Base-by-base conservation (phyloP, 2,888 invertebrate species). In the Abrostola triplasia region DNA sequence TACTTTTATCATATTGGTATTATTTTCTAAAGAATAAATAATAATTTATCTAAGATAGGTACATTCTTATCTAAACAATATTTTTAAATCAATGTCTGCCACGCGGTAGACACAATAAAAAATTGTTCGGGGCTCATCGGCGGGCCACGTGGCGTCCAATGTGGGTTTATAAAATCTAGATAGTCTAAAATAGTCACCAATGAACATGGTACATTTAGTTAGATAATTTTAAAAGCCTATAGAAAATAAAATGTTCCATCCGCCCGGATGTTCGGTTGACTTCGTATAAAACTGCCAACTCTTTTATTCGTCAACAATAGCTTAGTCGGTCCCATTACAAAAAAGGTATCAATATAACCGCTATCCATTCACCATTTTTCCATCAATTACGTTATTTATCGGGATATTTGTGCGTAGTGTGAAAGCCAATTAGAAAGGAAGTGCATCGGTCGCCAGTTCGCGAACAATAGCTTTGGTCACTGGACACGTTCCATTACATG, bases 341-440 rank as follows among this genome's bases (percentile, higher is more conserved):
- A 71, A 72, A 54, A 35, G 41, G 66, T 70, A 65, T 72, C 70
- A 59, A 59, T 66, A 60, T 59, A 67, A 63, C 69, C 44, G 64
- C 64, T 65, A 60, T 77, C 71, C 68, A 72, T 70, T 57, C 41
- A 40, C 49, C 57, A 75, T 76, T 68, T 70, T 73, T 71, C 73
- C 76, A 66, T 60, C 69, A 75, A 79, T 77, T 73, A 71, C 62
- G 67, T 65, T 64, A 77, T 82, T 77, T 73, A 75, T 77, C 76
- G 54, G 66, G 74, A 70, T 79, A 82, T 83, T 81, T 84, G 85
- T 85, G 78, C 73, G 73, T 83, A 80, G 85, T 87, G 88, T 85
- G 72, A 91, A 92, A 90, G 88, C 89, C 90, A 91, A 93, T 93
- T 92, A 92, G 87, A 87, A 87, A 84, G 85, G 87, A 84, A 83